Evolutionary conservation across 2,797 vertebrate species (phyloP).

Genomic region (Siniperca undulata): DNA sequence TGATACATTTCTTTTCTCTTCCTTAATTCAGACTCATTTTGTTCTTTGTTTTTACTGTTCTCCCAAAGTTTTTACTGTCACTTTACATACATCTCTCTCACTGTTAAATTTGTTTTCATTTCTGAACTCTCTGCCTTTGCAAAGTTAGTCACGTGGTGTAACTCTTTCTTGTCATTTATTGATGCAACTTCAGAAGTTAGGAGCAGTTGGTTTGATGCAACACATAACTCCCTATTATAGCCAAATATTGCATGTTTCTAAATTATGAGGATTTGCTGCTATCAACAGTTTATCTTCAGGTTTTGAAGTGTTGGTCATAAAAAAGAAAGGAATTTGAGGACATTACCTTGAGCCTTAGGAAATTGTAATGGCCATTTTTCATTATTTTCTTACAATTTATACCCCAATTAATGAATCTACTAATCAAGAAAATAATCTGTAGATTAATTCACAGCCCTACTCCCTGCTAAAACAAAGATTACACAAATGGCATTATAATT

Average conservation of each 20-base stretch:
- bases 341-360: neutral
- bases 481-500: neutral
- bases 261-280: neutral
- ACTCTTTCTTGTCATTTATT: neutral
- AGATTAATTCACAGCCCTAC: neutral
- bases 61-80: neutral
- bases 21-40: neutral
- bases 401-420: neutral
- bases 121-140: neutral
- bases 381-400: neutral
- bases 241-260: neutral
- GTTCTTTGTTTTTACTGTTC: neutral
- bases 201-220: neutral
- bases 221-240: neutral
- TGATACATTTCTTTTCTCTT: neutral
- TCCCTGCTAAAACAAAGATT: neutral
- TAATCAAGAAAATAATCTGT: neutral
- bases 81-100: neutral
- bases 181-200: neutral
- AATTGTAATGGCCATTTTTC: neutral
- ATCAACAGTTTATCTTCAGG: neutral
- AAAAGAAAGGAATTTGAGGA: neutral
- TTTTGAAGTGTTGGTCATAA: neutral
- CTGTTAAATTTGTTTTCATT: neutral
- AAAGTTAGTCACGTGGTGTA: neutral